Evolutionary conservation across 2,113 vertebrate genomes (phyloP).

Genomic region (Lontra canadensis): DNA sequence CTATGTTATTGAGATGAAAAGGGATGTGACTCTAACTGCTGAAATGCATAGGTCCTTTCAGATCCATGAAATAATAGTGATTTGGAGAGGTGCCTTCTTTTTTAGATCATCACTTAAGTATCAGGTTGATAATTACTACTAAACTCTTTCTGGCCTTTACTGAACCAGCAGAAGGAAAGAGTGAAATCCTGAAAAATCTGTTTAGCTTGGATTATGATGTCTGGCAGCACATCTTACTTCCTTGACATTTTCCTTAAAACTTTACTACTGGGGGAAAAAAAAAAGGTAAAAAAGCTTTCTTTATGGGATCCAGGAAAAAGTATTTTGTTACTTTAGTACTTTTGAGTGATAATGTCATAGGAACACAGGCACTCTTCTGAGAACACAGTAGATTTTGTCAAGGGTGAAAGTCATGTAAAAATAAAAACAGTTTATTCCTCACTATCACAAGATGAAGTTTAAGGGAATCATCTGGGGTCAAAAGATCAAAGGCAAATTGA

Average conservation of each 20-base stretch:
- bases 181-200: background rate
- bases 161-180: constrained; percentile 16
- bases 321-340: constrained; percentile 63
- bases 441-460: background rate
- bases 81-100: constrained; percentile 27
- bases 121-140: constrained; percentile 32
- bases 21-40: background rate
- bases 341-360: constrained; percentile 61
- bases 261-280: background rate
- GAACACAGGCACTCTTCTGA: background rate
- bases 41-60: background rate
- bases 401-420: background rate
- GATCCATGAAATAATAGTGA: background rate
- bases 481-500: background rate
- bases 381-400: background rate
- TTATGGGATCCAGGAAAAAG: constrained; percentile 28
- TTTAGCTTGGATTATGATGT: background rate
- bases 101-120: constrained; percentile 59
- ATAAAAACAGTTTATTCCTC: background rate
- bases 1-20: background rate
- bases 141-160: constrained; percentile 24
- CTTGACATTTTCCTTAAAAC: constrained; percentile 20
- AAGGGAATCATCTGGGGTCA: background rate
- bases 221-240: constrained; percentile 48
- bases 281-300: background rate